Evolutionary conservation across 2,113 vertebrate genomes (phyloP), one percentile per base, ranked within the genome.

Genomic region (Panthera leo): DNA sequence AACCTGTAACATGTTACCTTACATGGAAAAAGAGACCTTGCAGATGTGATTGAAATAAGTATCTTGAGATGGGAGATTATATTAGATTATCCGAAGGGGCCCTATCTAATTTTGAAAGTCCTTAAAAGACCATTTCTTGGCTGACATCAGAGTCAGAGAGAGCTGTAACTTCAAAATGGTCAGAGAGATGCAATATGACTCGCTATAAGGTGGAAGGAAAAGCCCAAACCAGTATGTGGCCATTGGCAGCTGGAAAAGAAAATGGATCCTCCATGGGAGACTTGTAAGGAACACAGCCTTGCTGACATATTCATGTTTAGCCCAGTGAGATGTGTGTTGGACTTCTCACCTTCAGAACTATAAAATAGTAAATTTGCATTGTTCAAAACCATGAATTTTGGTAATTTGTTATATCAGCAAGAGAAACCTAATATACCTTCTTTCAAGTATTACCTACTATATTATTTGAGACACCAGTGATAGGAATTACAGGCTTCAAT

Each of bases 191-290:
- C 8, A 73, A 16, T 29, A 21, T 36, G 65, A 39, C 61, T 88
- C 51, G 7, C 23, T 91, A 63, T 71, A 91, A 83, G 23, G 25
- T 31, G 12, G 9, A 61, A 58, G 8, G 42, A 11, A 5, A 11
- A 5, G 0, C 34, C 2, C 23, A 61, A 18, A 2, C 7, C 42
- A 45, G 1, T 39, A 29, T 9, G 11, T 51, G 36, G 21, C 21
- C 53, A 83, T 12, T 39, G 16, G 23, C 70, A 67, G 9, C 27
- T 29, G 2, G 15, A 53, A 73, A 89, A 53, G 36, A n/a, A 92
- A 68, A 61, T 5, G 7, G 3, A 63, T 23, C 70, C 6, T 83
- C 1, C 7, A 11, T 5, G 19, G 76, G 18, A 88, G 18, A 3
- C 13, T 65, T 29, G 19, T 58, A 78, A 96, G 18, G 7, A 91